These are phyloP conservation scores for Microplitis manilae DNA, from an alignment of 2,888 invertebrate genomes.

Conservation along the genomic window DNA sequence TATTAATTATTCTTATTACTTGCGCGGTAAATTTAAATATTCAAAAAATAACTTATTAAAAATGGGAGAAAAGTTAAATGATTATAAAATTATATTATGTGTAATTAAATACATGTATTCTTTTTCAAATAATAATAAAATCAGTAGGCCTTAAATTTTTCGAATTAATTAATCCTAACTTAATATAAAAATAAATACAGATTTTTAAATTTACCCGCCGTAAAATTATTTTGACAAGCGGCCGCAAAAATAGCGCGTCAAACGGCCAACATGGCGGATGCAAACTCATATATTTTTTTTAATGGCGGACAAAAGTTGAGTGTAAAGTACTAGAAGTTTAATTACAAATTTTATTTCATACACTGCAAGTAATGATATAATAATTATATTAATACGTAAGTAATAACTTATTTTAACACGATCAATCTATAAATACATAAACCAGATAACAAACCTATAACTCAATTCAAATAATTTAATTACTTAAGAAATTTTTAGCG, in stretches of 20 bases:
- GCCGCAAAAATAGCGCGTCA: not conserved
- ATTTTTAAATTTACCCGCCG: not conserved
- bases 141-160: too few species aligned
- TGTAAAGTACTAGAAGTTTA: not conserved
- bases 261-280: not conserved
- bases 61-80: too few species aligned
- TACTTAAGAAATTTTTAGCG: not conserved
- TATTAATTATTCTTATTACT: too few species aligned
- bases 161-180: too few species aligned
- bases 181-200: too few species aligned
- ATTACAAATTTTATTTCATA: not conserved
- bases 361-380: not conserved
- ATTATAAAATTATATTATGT: too few species aligned
- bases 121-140: too few species aligned
- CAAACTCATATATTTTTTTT: slow-evolving; percentile 1
- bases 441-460: not conserved
- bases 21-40: too few species aligned
- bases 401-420: not conserved
- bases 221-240: not conserved
- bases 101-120: too few species aligned
- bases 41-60: too few species aligned
- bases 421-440: too few species aligned
- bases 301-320: not conserved
- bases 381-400: not conserved
- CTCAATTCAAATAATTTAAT: not conserved